Evolutionary conservation across 2,113 vertebrate genomes (phyloP), one percentile per base, ranked within the genome.

Genomic region (Origma solitaria): DNA sequence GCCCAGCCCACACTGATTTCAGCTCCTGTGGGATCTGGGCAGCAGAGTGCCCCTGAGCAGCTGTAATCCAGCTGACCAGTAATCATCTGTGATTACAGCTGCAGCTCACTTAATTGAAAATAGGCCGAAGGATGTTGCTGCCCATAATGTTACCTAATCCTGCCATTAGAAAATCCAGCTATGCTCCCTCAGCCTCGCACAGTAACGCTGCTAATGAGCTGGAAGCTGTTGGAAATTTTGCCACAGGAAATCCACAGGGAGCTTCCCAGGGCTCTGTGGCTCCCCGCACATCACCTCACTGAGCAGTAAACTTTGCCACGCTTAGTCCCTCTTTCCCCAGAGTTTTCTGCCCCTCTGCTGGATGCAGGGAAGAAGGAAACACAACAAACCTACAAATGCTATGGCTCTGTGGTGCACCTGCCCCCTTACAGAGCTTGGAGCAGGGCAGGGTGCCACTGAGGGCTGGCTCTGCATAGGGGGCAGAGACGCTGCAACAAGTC

Each of bases 51-150:
- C 50, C 56, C 78, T 90, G 77, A 95, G 82, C 90, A 92, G 87
- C 93, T 82, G n/a, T 94, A 94, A 96, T 93, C 94, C 96, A 93
- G 60, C 86, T 94, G 94, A 40, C 38, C 61, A 11, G 83, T 79
- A 91, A 92, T 97, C 33, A 11, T 82, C 93, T 92, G 94, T 94
- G 94, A 92, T 97, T 96, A 96, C 78, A 87, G n/a, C 75, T 75
- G 54, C 13, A 69, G 89, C 84, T 82, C 21, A 3, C 91, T 91
- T 82, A 50, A 94, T 92, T 96, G 93, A 89, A 96, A 95, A 92
- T 76, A 76, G 82, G 65, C 90, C 37, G 4, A 69, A 76, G 71
- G 61, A 82, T 88, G 82, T 37, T 86, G 53, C 54, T 85, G 0
- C 37, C 62, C 75, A 1, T 94, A 56, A 91, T 51, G 57, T 81